These are phyloP conservation scores for Saimiri boliviensis DNA, from an alignment of 2,113 vertebrate genomes.

Conservation along the genomic window DNA sequence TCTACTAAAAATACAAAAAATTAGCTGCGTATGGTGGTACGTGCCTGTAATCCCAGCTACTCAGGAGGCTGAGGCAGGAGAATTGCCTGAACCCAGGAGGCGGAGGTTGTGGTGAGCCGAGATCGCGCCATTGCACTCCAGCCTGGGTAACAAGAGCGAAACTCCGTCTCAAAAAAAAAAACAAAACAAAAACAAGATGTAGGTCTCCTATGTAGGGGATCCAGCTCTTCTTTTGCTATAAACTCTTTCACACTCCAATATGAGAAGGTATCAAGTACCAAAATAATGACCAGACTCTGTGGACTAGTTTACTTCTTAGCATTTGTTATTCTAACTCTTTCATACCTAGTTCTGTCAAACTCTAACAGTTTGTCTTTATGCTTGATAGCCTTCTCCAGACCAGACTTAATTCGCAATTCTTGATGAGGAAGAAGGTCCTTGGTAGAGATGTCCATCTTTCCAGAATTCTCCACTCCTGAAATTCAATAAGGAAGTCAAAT, in stretches of 20 bases:
- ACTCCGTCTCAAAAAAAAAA: too few species aligned
- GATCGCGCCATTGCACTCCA: too few species aligned
- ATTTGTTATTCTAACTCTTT: slow-evolving; percentile 1
- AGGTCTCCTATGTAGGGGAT: not conserved
- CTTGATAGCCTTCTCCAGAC: slow-evolving; percentile 94
- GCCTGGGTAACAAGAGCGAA: too few species aligned
- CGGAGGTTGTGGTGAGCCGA: too few species aligned
- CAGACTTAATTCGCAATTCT: slow-evolving; percentile 89
- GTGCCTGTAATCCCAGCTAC: too few species aligned
- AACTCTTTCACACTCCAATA: not conserved
- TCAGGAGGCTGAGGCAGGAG: too few species aligned
- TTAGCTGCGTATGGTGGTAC: too few species aligned
- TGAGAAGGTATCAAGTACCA: not conserved
- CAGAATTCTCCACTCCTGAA: slow-evolving; percentile 83
- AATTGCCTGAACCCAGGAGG: too few species aligned
- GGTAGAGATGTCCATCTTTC: slow-evolving; percentile 78
- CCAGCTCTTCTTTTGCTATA: not conserved
- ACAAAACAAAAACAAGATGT: slow-evolving; percentile 1
- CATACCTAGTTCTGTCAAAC: slow-evolving; percentile 95
- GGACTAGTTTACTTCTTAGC: not conserved
- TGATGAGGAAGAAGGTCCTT: slow-evolving; percentile 90
- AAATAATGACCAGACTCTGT: slow-evolving; percentile 22
- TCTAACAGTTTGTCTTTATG: slow-evolving; percentile 98
- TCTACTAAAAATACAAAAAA: too few species aligned
- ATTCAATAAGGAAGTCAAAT: slow-evolving; percentile 54